phyloP scores from a whole-genome alignment of 1,140 invertebrate species.

The Oncopeltus fasciatus region DNA sequence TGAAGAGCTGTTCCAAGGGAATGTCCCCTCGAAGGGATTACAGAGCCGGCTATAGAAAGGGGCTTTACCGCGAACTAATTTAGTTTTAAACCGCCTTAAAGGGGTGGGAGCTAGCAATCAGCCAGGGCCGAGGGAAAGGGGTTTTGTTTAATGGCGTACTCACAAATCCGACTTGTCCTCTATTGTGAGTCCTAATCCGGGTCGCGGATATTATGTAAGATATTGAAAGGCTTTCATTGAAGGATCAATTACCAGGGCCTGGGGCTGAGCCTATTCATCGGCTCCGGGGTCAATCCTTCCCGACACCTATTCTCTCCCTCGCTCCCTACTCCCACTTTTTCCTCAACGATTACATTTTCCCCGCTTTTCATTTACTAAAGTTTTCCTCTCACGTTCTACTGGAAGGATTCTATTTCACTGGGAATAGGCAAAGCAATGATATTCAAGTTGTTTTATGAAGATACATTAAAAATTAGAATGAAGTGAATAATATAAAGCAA shows the following conservation, averaged over 20 bases:
- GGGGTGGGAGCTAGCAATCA: neutral
- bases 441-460: too few species aligned
- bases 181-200: neutral
- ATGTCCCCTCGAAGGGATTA: neutral
- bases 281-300: neutral
- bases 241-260: neutral
- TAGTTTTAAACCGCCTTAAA: conserved; percentile 6
- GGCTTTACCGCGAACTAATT: conserved; percentile 2
- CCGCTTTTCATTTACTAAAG: too few species aligned
- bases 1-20: neutral
- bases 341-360: too few species aligned
- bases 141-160: neutral
- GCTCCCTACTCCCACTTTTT: too few species aligned
- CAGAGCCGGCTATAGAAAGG: neutral
- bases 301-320: neutral
- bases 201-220: conserved; percentile 1
- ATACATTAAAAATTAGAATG: too few species aligned
- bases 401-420: too few species aligned
- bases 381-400: too few species aligned
- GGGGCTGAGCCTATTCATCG: neutral
- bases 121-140: neutral
- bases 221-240: conserved; percentile 5
- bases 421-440: too few species aligned
- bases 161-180: neutral
- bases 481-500: too few species aligned